Base-by-base conservation (phyloP, 64 coral and sea anemone species). In the Actinia equina region DNA sequence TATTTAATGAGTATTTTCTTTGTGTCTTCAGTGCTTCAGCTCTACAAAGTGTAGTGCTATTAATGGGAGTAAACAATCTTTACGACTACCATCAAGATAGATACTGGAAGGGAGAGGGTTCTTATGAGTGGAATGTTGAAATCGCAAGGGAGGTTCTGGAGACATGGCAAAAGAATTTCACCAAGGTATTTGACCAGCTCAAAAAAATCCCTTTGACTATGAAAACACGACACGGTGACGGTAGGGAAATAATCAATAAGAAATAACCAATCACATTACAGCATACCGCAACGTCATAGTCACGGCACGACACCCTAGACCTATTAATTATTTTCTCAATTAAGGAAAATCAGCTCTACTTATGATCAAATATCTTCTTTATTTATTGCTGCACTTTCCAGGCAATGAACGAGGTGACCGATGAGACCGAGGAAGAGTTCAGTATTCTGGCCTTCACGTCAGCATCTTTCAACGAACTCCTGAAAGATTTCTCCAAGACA, bases 391-490 rank as follows among this genome's bases (percentile, higher is more conserved):
- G 7, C 12, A 1, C 13, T 14, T 74, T 26, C 12, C 69, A 99
- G 93, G 89, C 80, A 12, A 87, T 99, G 13, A 99, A 95, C 60
- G 70, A 79, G 11, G 70, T 91, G 54, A 87, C 88, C 44, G 85
- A 92, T 52, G 82, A 91, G 17, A 83, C 14, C 27, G 60, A 93
- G 30, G 88, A 95, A 22, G 93, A 93, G 27, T 92, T 89, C 5
- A 86, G 79, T n/a, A 82, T 92, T 2, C 13, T 99, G 82, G 93
- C 97, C 9, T 99, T 99, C 82, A 89, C 97, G 5, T 93, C 97
- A 12, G 94, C 97, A 11, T 92, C 97, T 14, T 99, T 99, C 85
- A 95, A 99, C 71, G 97, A 99, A 76, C 91, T 99, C 3, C 74
- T 99, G 17, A 83, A 90, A 84, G 94, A 92, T 23, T 99, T 99